Evolutionary conservation across 2,797 vertebrate species (phyloP), one percentile per base, ranked within the genome.

Genomic region (Takifugu ocellatus): DNA sequence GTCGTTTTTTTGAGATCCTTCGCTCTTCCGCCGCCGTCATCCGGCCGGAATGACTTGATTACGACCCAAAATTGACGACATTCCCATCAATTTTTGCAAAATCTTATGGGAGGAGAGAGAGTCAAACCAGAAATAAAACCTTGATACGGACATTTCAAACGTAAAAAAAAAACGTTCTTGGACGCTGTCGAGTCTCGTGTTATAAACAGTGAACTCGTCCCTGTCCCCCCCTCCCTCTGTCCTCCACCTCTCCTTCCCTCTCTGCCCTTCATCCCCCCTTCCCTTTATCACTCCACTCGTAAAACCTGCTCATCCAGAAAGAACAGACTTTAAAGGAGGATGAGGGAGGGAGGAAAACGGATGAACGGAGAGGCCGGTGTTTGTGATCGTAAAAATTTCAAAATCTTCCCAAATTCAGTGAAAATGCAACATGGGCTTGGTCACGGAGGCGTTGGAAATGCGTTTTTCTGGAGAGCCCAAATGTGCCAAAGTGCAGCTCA

Each of bases 241-340:
- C 82, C 83, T 84, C 81, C 81, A 80, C 81, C 83, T 86, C 80
- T 84, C 86, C 83, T 84, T 84, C 83, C 74, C 78, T 79, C 81
- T 75, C 76, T 86, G 74, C 81, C 81, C 84, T 84, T 83, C 79
- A 82, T 82, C 78, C 79, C 76, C 56, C 79, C 75, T 77, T 82
- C 81, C 78, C 85, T 88, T 79, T 81, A 86, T 86, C 85, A 86
- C 80, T 77, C 73, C 24, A 54, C 82, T 85, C 79, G 75, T 88
- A 87, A 85, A 88, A 88, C 53, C 82, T 69, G 83, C 77, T 85
- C 83, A 85, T 82, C 84, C 86, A 85, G 82, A 85, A 83, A 87
- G 82, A 84, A 84, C 83, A 71, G 83, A 83, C 70, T 74, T 77
- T 75, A 82, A 74, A 81, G 75, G 82, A 82, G 81, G 77, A 80